Conservation (phyloP, 2,797 vertebrate species). For the Bradypodion pumilum region DNA sequence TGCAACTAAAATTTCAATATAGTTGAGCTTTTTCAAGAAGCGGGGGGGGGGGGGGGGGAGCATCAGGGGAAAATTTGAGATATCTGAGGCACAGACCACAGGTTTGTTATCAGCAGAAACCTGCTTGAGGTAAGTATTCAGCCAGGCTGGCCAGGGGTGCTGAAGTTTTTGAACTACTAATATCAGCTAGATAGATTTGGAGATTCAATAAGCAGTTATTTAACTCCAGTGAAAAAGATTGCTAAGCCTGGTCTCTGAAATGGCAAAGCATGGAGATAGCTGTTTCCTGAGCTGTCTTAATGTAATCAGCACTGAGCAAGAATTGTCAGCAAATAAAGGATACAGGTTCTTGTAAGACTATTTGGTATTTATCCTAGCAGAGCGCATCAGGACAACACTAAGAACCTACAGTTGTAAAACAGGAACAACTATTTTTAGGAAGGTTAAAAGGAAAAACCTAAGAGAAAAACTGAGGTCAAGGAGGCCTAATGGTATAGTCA, state of each 20-base stretch:
- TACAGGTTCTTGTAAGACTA: background rate
- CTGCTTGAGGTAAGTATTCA: slow-evolving; percentile 37
- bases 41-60: slow-evolving; percentile 28
- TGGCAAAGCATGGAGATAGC: background rate
- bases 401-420: no score
- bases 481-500: no score
- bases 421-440: no score
- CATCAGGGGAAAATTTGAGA: slow-evolving; percentile 39
- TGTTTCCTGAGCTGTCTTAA: background rate
- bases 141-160: slow-evolving; percentile 23
- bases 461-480: no score
- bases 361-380: no score
- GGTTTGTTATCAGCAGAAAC: slow-evolving; percentile 26
- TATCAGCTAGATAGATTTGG: slow-evolving; percentile 5
- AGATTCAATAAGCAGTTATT: background rate
- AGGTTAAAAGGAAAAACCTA: no score
- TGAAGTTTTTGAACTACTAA: slow-evolving; percentile 34
- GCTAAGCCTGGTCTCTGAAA: background rate
- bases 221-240: background rate
- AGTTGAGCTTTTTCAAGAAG: slow-evolving; percentile 45
- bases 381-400: no score
- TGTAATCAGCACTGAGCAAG: background rate
- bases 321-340: background rate
- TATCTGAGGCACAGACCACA: slow-evolving; percentile 26
- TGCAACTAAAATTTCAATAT: slow-evolving; percentile 32